Evolutionary conservation across 35 echinoderm and acorn worm genomes (phyloP).

Genomic region (Heliocidaris erythrogramma): DNA sequence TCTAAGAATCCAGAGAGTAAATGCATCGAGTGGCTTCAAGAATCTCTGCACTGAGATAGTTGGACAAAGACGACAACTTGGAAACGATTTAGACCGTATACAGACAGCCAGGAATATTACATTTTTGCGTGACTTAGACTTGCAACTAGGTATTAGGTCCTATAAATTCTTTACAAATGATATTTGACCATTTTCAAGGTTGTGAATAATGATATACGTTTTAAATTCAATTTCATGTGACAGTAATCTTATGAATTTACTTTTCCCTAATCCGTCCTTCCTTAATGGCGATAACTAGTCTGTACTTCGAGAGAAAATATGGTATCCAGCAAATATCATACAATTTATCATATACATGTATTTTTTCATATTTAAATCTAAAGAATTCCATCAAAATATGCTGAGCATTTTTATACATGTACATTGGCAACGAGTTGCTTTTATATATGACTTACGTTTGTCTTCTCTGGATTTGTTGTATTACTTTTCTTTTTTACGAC

Average conservation of each 20-base stretch:
- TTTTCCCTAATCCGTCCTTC: background rate
- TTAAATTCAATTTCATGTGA: no score
- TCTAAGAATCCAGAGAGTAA: conserved; percentile 17
- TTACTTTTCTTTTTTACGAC: no score
- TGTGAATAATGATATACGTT: no score
- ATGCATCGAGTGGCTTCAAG: conserved; percentile 28
- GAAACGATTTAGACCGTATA: background rate
- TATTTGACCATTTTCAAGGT: background rate
- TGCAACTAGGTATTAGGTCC: background rate
- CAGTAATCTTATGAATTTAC: no score
- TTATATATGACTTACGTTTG: no score
- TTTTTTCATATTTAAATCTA: background rate
- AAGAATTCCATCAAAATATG: background rate
- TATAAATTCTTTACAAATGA: background rate
- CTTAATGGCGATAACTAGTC: background rate
- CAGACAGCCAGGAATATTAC: background rate
- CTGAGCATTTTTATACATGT: background rate
- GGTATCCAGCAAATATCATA: no score
- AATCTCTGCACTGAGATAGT: conserved; percentile 7
- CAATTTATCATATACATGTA: no score
- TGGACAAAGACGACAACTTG: background rate
- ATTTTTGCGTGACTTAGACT: background rate
- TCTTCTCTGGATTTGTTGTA: no score
- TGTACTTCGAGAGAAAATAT: no score
- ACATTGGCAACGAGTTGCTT: background rate